Conservation (phyloP, 2,113 vertebrate species). For the Ptilorrhoa leucosticta region DNA sequence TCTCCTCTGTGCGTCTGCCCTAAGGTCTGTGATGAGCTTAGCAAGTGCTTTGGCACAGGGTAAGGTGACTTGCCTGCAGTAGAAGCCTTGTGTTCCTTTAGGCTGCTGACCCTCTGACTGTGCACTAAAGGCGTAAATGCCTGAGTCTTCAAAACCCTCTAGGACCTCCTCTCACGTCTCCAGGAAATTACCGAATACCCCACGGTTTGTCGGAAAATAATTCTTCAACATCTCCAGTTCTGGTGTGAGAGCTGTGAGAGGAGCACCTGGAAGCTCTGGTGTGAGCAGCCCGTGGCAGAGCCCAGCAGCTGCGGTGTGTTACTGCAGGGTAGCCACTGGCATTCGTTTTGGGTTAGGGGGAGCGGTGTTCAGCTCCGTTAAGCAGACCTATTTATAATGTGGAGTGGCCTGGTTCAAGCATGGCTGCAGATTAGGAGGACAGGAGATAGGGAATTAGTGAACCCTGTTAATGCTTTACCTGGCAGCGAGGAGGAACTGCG, state of each 20-base stretch:
- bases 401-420: not conserved
- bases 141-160: not conserved
- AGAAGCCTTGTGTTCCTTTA: rapidly evolving
- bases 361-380: not conserved
- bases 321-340: not conserved
- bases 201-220: rapidly evolving
- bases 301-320: not conserved
- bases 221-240: not conserved
- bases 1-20: not conserved
- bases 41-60: not conserved
- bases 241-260: not conserved
- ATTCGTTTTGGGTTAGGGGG: not conserved
- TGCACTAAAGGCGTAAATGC: not conserved
- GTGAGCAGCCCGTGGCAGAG: not conserved
- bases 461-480: not conserved
- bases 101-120: not conserved
- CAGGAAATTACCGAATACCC: not conserved
- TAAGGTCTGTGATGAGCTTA: not conserved
- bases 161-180: not conserved
- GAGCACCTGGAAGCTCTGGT: not conserved
- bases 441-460: not conserved
- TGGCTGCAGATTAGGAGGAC: not conserved
- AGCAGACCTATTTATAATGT: not conserved
- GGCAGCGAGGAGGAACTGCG: not conserved
- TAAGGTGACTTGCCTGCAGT: not conserved